These are phyloP conservation scores for Serinus canaria DNA, from an alignment of 2,113 vertebrate genomes.

Conservation along the genomic window DNA sequence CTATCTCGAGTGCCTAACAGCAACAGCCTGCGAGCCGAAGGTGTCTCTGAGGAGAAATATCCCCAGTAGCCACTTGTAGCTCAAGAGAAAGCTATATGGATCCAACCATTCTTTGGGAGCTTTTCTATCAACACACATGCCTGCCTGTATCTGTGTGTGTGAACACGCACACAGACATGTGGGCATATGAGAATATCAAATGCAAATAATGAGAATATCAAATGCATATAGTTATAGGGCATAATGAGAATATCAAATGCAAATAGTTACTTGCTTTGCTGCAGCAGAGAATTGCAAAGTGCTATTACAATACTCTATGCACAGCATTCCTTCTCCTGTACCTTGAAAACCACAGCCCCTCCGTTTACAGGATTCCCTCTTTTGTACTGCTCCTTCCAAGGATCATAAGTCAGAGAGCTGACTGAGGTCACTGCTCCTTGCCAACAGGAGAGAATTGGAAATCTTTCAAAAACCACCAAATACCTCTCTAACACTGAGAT, in stretches of 20 bases:
- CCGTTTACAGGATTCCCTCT: not conserved
- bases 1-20: too few relatives aligned
- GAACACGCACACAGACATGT: not conserved
- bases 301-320: too few relatives aligned
- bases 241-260: not conserved
- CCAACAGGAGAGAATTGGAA: not conserved
- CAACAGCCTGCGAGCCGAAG: too few relatives aligned
- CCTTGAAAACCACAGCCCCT: not conserved
- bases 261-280: not conserved
- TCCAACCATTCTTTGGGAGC: not conserved
- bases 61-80: too few relatives aligned
- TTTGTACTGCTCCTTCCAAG: not conserved
- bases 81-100: too few relatives aligned
- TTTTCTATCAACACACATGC: not conserved
- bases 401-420: not conserved
- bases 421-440: not conserved
- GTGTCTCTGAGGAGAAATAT: too few relatives aligned
- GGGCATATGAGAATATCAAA: not conserved
- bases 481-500: constrained; percentile 3
- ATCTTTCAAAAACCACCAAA: not conserved
- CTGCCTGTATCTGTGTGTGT: rapidly evolving
- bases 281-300: not conserved
- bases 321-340: not conserved
- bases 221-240: not conserved
- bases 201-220: not conserved